phyloP scores from a whole-genome alignment of 2,797 vertebrate genomes.

The Orientallactaga sibirica region DNA sequence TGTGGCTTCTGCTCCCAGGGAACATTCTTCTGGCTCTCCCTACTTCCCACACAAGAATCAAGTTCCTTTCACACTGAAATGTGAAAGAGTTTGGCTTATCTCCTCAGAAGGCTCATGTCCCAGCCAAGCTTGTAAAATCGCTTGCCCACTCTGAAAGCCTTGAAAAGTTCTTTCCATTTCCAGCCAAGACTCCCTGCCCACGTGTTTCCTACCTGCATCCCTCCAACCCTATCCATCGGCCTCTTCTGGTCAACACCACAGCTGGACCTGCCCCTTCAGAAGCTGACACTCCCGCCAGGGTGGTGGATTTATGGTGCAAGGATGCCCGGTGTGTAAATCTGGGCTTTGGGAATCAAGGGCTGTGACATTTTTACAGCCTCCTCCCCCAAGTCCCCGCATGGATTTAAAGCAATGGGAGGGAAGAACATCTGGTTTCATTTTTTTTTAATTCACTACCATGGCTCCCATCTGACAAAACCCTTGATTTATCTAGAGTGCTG shows the following conservation, averaged over 20 bases:
- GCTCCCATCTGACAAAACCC: conserved; percentile 87
- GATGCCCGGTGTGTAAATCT: conserved; percentile 82
- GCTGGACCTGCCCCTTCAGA: conserved; percentile 57
- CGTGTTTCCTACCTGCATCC: neutral
- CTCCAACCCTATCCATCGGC: too few species aligned
- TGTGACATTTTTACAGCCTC: conserved; percentile 88
- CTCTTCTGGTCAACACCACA: conserved; percentile 19
- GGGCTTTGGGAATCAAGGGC: conserved; percentile 85
- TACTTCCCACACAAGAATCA: conserved; percentile 61
- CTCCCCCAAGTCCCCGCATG: conserved; percentile 68
- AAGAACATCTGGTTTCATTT: conserved; percentile 89
- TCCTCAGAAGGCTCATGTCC: conserved; percentile 62
- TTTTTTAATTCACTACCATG: conserved; percentile 86
- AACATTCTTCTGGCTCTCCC: neutral
- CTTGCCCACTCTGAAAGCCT: conserved; percentile 72
- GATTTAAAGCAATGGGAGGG: conserved; percentile 86
- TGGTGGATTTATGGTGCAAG: conserved; percentile 82
- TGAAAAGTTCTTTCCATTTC: conserved; percentile 69
- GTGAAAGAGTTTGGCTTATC: conserved; percentile 62
- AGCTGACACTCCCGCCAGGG: conserved; percentile 59
- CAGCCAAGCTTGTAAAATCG: conserved; percentile 64
- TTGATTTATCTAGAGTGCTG: conserved; percentile 84
- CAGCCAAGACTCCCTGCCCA: conserved; percentile 43
- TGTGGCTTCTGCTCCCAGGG: neutral
- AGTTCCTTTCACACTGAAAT: conserved; percentile 55